Evolutionary conservation across 2,888 invertebrate species (phyloP).

Genomic region (Didymodactylos carnosus): DNA sequence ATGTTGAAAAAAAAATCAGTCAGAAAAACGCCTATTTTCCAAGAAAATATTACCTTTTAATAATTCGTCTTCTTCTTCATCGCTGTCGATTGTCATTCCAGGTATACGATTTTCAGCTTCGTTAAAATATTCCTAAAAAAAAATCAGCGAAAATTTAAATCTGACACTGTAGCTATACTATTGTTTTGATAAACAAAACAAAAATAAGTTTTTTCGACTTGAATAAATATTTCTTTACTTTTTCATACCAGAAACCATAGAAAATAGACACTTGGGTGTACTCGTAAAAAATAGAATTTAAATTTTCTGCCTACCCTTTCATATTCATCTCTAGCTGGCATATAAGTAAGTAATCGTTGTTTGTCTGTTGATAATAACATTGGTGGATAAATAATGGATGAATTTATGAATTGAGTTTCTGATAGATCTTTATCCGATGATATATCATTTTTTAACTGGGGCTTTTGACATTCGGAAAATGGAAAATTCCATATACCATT

Average conservation of each 20-base stretch:
- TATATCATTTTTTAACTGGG: background rate
- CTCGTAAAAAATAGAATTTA: too few species aligned
- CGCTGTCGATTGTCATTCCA: background rate
- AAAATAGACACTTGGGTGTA: too few species aligned
- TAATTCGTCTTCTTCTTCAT: background rate
- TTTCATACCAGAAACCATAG: too few species aligned
- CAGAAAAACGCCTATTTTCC: too few species aligned
- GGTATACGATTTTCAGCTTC: background rate
- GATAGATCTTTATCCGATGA: background rate
- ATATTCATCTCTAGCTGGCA: background rate
- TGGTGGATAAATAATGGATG: background rate
- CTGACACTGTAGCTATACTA: too few species aligned
- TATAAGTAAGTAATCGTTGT: background rate
- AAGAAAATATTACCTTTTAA: background rate
- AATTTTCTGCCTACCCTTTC: too few species aligned
- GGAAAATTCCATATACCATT: background rate
- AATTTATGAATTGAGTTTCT: background rate
- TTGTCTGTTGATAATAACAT: background rate
- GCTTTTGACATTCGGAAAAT: background rate
- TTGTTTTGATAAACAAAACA: too few species aligned
- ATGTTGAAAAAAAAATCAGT: too few species aligned
- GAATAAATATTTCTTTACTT: too few species aligned
- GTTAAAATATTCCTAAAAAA: background rate
- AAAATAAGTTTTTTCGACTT: too few species aligned
- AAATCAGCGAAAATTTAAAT: too few species aligned